Evolutionary conservation across 1,140 invertebrate species (phyloP), one percentile per base, ranked within the genome.

Genomic region (Choristoneura fumiferana): DNA sequence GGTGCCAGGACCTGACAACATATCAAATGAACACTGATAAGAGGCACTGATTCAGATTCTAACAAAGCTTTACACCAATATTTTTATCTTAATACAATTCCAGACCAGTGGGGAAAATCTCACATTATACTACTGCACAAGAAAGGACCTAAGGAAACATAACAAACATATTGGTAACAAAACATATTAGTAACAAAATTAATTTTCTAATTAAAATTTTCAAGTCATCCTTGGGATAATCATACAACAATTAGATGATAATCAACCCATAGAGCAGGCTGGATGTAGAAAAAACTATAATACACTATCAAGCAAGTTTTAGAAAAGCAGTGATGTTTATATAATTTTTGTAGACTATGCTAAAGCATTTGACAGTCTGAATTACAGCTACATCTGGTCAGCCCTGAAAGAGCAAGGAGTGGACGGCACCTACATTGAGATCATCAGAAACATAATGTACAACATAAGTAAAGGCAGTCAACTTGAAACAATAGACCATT

Each of bases 251-350:
- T 15, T 40, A 40, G 17, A 56, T 12, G 37, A 56, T 22, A 38
- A 56, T 8, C 54, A 56, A 40, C 36, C 54, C 1, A 38, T 5
- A n/a, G 37, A 39, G 10, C 54, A 56, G 15, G 54, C 10, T 1
- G 54, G 36, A 1, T 18, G 17, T n/a, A 56, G 38, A 56, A 38
- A 17, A 38, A 22, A 39, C 1, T 22, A 10, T 17, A 17, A 4
- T 4, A 40, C 54, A 56, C 45, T 49, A 10, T 60, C 0, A 60
- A 60, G 56, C 39, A 64, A 35, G 9, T 60, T 3, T 12, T 60
- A 22, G 33, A 65, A 65, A 49, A 60, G 57, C 33, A 65, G 61
- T 9, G 58, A 58, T 17, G 22, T 57, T n/a, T 62, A 67, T 18
- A 18, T 65, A 13, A 35, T 43, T 10, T 64, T 60, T 14, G 52